Conservation (phyloP, 2,797 vertebrate species). For the Pelobates cultripes region DNA sequence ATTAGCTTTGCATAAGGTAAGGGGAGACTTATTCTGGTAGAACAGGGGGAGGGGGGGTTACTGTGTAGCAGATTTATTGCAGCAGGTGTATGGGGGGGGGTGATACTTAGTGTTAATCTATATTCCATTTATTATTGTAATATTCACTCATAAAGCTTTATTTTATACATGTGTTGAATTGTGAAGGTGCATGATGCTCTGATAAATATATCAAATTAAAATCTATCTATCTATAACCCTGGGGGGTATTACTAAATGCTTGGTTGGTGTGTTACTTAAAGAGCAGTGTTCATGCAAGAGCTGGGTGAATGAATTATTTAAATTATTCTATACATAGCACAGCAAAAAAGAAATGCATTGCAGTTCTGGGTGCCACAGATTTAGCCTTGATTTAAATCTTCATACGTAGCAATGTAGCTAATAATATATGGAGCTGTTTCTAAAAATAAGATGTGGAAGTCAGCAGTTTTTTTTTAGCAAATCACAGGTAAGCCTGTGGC, state of each 20-base stretch:
- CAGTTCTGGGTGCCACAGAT: slow-evolving; percentile 14
- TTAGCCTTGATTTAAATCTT: slow-evolving; percentile 58
- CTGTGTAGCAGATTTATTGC: neutral
- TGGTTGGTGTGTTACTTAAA: slow-evolving; percentile 30
- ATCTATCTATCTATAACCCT: neutral
- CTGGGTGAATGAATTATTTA: slow-evolving; percentile 31
- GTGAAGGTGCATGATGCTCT: neutral
- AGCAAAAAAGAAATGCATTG: slow-evolving; percentile 4
- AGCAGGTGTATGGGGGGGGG: neutral
- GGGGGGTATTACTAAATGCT: slow-evolving; percentile 19
- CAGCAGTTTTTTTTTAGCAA: slow-evolving; percentile 67
- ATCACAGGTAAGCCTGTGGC: slow-evolving; percentile 63
- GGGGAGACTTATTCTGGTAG: slow-evolving; percentile 63
- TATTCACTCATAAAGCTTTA: neutral
- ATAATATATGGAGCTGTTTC: slow-evolving; percentile 71
- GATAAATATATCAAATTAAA: neutral
- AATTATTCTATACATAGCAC: slow-evolving; percentile 21
- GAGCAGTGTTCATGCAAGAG: slow-evolving; percentile 20
- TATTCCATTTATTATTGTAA: neutral
- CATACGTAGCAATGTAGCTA: slow-evolving; percentile 71
- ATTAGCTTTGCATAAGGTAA: slow-evolving; percentile 93
- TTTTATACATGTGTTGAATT: neutral
- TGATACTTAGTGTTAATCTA: neutral
- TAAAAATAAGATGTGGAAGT: slow-evolving; percentile 74
- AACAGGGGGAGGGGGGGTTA: neutral